A percentile compares a stretch with the other conserved stretches of the same genome.
Conservation (phyloP, 2,888 invertebrate genomes). For the Bruchidius siliquastri region DNA sequence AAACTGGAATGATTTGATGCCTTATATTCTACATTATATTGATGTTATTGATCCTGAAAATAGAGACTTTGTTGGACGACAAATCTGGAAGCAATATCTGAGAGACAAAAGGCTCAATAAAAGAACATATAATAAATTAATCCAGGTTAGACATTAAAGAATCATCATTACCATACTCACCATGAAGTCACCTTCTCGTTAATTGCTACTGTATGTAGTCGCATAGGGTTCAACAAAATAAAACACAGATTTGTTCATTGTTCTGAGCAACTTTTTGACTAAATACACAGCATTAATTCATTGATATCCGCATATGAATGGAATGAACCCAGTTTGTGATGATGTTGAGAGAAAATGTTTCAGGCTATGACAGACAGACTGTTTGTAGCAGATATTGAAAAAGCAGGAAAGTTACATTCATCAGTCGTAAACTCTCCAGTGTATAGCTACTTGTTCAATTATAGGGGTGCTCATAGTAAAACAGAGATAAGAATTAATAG, state of each 20-base stretch:
- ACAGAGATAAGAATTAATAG: slow-evolving; percentile 40
- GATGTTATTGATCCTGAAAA: slow-evolving; percentile 33
- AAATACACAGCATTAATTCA: no score
- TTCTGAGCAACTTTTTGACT: no score
- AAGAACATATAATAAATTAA: slow-evolving; percentile 26
- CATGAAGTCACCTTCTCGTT: no score
- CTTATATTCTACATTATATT: slow-evolving; percentile 44
- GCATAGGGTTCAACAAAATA: no score
- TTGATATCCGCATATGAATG: no score
- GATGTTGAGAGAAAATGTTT: background rate
- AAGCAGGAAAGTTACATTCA: slow-evolving; percentile 58
- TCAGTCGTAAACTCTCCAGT: slow-evolving; percentile 54
- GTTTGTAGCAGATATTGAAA: slow-evolving; percentile 57
- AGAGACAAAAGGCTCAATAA: slow-evolving; percentile 31
- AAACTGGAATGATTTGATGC: slow-evolving; percentile 41
- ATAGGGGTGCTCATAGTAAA: slow-evolving; percentile 56
- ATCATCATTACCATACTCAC: no score
- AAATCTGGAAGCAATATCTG: slow-evolving; percentile 41
- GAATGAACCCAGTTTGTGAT: background rate
- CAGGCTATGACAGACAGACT: slow-evolving; percentile 59
- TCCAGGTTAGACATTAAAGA: slow-evolving; percentile 17
- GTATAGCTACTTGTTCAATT: slow-evolving; percentile 62
- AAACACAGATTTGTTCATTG: no score
- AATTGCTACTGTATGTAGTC: no score
- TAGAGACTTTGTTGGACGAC: slow-evolving; percentile 29